These are phyloP conservation scores for Fulmarus glacialis DNA, from an alignment of 2,113 vertebrate species.

Conservation along the genomic window DNA sequence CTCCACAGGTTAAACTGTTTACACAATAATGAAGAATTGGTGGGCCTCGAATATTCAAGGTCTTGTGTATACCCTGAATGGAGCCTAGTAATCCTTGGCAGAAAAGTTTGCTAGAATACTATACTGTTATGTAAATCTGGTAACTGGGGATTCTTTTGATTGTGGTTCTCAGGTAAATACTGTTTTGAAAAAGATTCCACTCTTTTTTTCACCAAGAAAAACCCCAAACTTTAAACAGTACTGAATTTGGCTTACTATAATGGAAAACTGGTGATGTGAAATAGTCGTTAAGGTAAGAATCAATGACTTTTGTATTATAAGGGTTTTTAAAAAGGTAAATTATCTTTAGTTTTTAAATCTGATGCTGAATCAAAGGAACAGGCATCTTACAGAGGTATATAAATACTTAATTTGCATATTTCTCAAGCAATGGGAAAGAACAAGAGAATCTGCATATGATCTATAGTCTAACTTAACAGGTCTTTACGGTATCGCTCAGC, in stretches of 20 bases:
- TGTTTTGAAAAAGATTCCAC: not conserved
- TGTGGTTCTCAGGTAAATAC: not conserved
- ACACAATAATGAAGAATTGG: not conserved
- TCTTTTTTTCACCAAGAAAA: not conserved
- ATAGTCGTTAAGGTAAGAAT: not conserved
- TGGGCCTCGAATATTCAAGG: not conserved
- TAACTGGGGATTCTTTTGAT: not conserved
- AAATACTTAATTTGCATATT: not conserved
- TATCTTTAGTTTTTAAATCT: not conserved
- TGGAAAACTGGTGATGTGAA: not conserved
- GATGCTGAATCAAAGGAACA: not conserved
- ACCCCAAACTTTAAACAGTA: not conserved
- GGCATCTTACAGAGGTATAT: not conserved
- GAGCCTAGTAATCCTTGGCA: not conserved
- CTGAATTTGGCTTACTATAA: not conserved
- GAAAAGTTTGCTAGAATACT: not conserved
- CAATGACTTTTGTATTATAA: not conserved
- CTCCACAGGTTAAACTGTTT: not conserved
- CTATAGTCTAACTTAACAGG: not conserved
- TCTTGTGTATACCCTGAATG: not conserved
- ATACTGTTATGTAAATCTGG: not conserved
- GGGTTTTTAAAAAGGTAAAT: not conserved
- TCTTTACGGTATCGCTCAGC: not conserved
- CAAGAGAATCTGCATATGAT: not conserved
- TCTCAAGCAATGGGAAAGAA: not conserved